Base-by-base conservation (phyloP, 1,140 invertebrate genomes). In the Planococcus citri region DNA sequence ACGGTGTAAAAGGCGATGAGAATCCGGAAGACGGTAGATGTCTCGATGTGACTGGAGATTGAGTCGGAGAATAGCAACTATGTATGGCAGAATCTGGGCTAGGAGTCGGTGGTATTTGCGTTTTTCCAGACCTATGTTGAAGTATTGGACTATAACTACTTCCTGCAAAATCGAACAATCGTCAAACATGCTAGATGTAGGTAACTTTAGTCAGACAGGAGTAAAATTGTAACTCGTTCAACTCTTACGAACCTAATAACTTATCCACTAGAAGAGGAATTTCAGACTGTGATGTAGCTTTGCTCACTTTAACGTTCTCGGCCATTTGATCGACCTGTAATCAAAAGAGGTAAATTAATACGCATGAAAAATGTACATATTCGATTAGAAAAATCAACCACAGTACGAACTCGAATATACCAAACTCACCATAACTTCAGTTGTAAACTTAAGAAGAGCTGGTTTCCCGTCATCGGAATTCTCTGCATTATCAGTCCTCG, bases 61-160 rank as follows among this genome's bases (percentile, higher is more conserved):
- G 91, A 70, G 88, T 92, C 22, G 90, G 92, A 71, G 75, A 81
- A 75, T 92, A 93, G 73, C 87, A 90, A 72, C 89, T 93, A 81
- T 92, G 91, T 74, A 91, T 89, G 72, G 90, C 90, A 41, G 89
- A 91, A 77, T 91, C 89, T 1, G 89, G 90, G 74, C 88, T 91
- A 33, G 86, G 85, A 73, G 86, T 88, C 61, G 87, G 81, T n/a
- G 83, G 82, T 70, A 84, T 71, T 71, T 64, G 76, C 75, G 51
- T 68, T 69, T 73, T 41, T 70, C 37, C 67, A 27, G 69, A 72
- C 21, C 69, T 69, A 38, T 70, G 73, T 58, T 72, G 73, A 57
- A 76, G 69, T 25, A 75, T 71, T 3, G 75, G 75, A 58, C 74
- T 76, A 38, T 74, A 74, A 20, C 71, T 69, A 33, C 74, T 73